Conservation (phyloP, 2,113 vertebrate species). For the Erythrolamprus reginae region DNA sequence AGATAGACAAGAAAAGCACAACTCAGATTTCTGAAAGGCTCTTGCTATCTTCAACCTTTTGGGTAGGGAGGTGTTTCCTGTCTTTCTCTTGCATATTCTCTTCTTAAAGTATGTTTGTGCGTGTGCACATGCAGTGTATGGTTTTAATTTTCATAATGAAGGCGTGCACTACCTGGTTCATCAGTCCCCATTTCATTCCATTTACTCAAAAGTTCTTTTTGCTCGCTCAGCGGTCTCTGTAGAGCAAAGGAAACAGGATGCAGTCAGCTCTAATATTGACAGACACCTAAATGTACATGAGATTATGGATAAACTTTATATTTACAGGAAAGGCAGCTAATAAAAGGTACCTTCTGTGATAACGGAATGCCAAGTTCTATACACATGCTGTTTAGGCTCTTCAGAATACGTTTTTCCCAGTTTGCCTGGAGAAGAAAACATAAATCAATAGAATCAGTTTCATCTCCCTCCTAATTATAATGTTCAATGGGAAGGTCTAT, state of each 20-base stretch:
- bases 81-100: background rate
- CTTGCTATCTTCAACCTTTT: background rate
- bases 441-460: background rate
- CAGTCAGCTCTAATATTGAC: background rate
- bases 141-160: constrained; percentile 21
- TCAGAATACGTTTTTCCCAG: constrained; percentile 95
- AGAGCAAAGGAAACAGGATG: constrained; percentile 34
- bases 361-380: constrained; percentile 88
- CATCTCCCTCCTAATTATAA: background rate
- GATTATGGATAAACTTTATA: background rate
- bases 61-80: background rate
- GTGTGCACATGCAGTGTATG: background rate
- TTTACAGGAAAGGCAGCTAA: constrained; percentile 14
- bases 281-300: background rate
- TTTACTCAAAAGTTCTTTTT: constrained; percentile 91
- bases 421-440: constrained; percentile 73
- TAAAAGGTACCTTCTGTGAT: constrained; percentile 79
- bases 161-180: constrained; percentile 81
- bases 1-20: background rate
- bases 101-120: background rate
- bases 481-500: background rate
- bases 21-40: background rate
- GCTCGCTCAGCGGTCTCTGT: constrained; percentile 85
- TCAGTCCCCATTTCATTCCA: constrained; percentile 99
- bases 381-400: constrained; percentile 98